Conservation (phyloP, 2,888 invertebrate species). For the Latheticus oryzae region DNA sequence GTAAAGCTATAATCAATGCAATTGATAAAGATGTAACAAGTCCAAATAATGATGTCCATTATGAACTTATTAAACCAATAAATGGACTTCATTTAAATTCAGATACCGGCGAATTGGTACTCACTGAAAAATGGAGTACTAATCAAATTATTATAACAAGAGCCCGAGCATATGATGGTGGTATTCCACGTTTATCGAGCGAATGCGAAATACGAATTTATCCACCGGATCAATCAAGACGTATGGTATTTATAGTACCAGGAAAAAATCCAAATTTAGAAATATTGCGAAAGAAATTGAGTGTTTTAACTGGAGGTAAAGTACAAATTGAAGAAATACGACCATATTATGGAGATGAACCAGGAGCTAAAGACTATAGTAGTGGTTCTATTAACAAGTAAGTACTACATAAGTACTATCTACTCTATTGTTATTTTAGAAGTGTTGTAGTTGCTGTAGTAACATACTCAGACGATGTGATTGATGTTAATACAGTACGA, state of each 20-base stretch:
- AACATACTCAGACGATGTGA: conserved; percentile 73
- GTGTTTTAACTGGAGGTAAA: conserved; percentile 82
- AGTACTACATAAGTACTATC: conserved; percentile 4
- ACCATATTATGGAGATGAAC: conserved; percentile 72
- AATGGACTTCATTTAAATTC: conserved; percentile 79
- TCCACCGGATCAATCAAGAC: conserved; percentile 81
- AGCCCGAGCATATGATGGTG: conserved; percentile 86
- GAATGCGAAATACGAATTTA: conserved; percentile 81
- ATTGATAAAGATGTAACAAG: conserved; percentile 84
- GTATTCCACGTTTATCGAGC: conserved; percentile 81
- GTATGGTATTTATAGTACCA: conserved; percentile 85
- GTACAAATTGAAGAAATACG: conserved; percentile 81
- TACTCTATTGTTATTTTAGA: conserved; percentile 64
- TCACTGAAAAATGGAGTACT: conserved; percentile 67
- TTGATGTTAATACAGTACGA: conserved; percentile 79
- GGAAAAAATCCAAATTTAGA: conserved; percentile 79
- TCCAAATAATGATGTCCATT: conserved; percentile 87
- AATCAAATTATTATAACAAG: conserved; percentile 72
- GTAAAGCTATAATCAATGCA: conserved; percentile 80
- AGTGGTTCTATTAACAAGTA: conserved; percentile 50
- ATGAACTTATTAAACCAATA: conserved; percentile 82
- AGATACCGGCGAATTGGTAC: conserved; percentile 79
- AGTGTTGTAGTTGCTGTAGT: conserved; percentile 81
- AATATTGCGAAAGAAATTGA: conserved; percentile 80
- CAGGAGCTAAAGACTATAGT: conserved; percentile 69